Evolutionary conservation across 2,888 invertebrate genomes (phyloP), one percentile per base, ranked within the genome.

Genomic region (Cheilosia pagana): DNA sequence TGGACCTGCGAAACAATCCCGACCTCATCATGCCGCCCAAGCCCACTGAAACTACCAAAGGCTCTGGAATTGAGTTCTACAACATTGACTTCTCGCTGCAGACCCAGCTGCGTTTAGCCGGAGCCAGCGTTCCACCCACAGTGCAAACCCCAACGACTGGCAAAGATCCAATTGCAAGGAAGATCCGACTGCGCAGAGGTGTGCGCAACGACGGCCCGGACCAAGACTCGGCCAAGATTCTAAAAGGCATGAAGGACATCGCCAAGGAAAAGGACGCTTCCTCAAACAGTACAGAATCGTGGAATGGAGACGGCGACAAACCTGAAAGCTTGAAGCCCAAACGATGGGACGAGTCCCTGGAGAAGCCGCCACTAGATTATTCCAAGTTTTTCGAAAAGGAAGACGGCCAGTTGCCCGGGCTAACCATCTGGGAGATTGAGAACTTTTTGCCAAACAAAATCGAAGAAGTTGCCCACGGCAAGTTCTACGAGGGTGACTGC

Each of bases 401-500:
- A 88, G 97, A 98, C 0, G 99, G 99, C 0, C 98, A 98, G 90
- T 93, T 96, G 68, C 96, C 98, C 0, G 98, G 99, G 2, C 89
- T 99, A 39, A 96, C 96, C 28, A 96, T 99, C 81, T 99, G 99
- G 99, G 99, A 99, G 93, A 99, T 99, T 85, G 99, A 99, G 92
- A 99, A 99, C 92, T 99, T 99, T 92, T 93, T 99, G 87, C 99
- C 99, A 0, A 98, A 98, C 90, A 96, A 96, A 89, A 95, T 99
- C 52, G 97, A 97, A 68, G 97, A 97, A 94, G 98, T 96, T 6
- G 95, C 98, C 0, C 96, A 98, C 90, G 99, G 99, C 2, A 99
- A 99, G 92, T 99, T 99, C 93, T 99, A 99, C 90, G 98, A 99
- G 92, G 99, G 97, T 5, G 99, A 99, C 91, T 99, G 99, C 91